Evolutionary conservation across 2,113 vertebrate species (phyloP).

Genomic region (Trogon melanurus): DNA sequence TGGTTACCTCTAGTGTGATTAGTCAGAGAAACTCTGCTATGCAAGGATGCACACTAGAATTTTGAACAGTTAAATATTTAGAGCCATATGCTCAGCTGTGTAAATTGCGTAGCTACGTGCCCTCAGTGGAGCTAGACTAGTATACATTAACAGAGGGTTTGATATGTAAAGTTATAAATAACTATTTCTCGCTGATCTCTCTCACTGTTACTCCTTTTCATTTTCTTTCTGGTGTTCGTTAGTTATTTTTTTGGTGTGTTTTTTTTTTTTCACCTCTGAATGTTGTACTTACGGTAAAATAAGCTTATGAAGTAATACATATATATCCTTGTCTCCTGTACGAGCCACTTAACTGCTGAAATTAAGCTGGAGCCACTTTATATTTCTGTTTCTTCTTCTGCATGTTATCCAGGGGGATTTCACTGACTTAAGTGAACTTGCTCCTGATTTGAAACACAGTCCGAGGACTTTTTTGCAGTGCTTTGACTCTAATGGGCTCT

Average conservation of each 20-base stretch:
- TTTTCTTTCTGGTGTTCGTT: neutral
- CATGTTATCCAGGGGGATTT: neutral
- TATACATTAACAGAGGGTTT: neutral
- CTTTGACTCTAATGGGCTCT: neutral
- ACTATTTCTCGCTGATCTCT: neutral
- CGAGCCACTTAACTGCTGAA: slow-evolving; percentile 10
- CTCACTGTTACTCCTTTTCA: neutral
- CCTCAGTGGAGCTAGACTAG: neutral
- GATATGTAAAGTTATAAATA: neutral
- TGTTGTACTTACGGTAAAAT: neutral
- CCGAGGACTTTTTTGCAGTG: neutral
- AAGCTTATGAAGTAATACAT: neutral
- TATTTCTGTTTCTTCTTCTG: neutral
- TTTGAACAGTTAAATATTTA: slow-evolving; percentile 67
- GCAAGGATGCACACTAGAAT: slow-evolving; percentile 62
- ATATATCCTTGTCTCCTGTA: neutral
- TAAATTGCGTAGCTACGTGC: neutral
- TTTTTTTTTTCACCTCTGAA: neutral
- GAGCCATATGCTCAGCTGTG: slow-evolving; percentile 37
- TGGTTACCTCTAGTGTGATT: slow-evolving; percentile 72
- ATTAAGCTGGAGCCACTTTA: neutral
- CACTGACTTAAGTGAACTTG: neutral
- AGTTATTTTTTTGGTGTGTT: neutral
- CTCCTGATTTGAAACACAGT: neutral
- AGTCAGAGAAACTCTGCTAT: slow-evolving; percentile 63